Evolutionary conservation across 2,797 vertebrate species (phyloP), one percentile per base, ranked within the genome.

Genomic region (Muscicapa comitata): DNA sequence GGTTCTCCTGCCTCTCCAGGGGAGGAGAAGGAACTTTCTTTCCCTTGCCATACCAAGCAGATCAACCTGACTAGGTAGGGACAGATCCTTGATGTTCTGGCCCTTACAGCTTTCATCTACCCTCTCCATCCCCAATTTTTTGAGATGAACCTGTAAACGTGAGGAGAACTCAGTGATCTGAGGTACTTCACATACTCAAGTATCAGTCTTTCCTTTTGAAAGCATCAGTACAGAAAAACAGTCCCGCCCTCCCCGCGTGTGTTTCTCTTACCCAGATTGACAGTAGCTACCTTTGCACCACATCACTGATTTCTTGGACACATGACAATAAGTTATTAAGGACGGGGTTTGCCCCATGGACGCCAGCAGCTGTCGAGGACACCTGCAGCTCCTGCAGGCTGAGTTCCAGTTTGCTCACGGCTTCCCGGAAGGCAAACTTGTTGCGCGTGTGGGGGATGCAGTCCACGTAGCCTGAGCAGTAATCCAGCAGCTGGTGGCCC

Each of bases 401-500:
- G 92, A 99, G 98, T 97, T 99, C 99, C 97, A 99, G 98, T 97
- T 99, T 99, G 96, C 99, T 99, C 97, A 99, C 99, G 0, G 99
- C 99, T 98, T 99, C 99, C 54, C 99, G 98, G 96, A 99, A 99
- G 97, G 99, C 99, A 88, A 99, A 99, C 83, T 99, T 99, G 98
- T 99, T 99, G 97, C 99, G 99, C 33, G 98, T 99, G 73, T 99
- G 99, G 17, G 98, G 98, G 98, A 99, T 99, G 98, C 99, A 99
- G 98, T 99, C 99, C 97, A 99, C 99, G 0, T 99, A 99, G 98
- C 99, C 99, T 97, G 99, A 99, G 98, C 99, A 99, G 98, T 99
- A 99, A 98, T 99, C 99, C 67, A 99, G 98, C 97, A 99, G 98
- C 98, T 99, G 99, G 97, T 99, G 99, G 47, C 99, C 99, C 1